These are phyloP conservation scores for Acrocyrtus sp. DNA, from an alignment of 2,888 invertebrate genomes.

Conservation along the genomic window DNA sequence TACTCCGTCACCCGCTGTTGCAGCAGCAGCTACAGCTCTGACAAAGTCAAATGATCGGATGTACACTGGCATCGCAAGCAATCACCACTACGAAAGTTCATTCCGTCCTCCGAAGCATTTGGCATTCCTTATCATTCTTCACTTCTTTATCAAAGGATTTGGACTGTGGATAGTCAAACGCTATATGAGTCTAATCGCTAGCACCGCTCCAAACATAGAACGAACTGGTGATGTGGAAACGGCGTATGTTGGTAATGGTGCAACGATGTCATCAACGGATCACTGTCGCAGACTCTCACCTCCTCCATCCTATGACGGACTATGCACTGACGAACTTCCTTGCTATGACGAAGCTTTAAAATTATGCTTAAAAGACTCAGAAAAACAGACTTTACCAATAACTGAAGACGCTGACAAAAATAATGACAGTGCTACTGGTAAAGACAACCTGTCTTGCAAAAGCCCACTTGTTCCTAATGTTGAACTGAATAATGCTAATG, in stretches of 20 bases:
- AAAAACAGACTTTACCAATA: not conserved
- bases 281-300: constrained; percentile 3
- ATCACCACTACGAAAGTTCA: no score
- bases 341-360: constrained; percentile 42
- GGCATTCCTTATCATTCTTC: constrained; percentile 31
- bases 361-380: constrained; percentile 15
- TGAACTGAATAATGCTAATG: no score
- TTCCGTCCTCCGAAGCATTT: constrained; percentile 32
- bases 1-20: no score
- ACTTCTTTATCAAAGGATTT: constrained; percentile 48
- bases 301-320: constrained; percentile 32
- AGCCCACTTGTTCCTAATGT: no score
- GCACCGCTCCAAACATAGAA: not conserved
- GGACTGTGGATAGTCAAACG: constrained; percentile 40
- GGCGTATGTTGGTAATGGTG: not conserved
- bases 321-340: constrained; percentile 39
- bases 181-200: constrained; percentile 36
- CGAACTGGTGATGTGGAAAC: not conserved
- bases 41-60: constrained; percentile 10
- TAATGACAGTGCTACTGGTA: no score
- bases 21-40: not conserved
- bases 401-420: not conserved
- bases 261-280: not conserved
- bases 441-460: no score
- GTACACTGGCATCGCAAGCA: no score